Evolutionary conservation across 2,113 vertebrate species (phyloP).

Genomic region (Epinephelus lanceolatus): DNA sequence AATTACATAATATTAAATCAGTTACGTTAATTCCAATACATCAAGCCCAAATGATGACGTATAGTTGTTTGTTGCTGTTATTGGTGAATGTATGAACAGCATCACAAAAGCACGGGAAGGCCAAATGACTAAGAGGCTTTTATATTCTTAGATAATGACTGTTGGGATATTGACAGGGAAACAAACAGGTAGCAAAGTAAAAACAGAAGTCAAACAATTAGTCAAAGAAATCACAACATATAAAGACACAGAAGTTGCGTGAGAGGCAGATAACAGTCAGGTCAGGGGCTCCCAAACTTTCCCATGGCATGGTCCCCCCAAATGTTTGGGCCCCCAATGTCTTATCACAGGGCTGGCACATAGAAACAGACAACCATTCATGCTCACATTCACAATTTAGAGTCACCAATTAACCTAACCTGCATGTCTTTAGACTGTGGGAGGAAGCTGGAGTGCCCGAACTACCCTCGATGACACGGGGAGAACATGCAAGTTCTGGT

Average conservation of each 20-base stretch:
- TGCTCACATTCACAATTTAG: too few species aligned
- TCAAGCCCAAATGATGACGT: not conserved
- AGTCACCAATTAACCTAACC: too few species aligned
- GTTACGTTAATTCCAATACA: not conserved
- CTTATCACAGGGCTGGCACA: too few species aligned
- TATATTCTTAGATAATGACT: not conserved
- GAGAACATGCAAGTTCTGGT: too few species aligned
- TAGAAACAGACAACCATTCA: too few species aligned
- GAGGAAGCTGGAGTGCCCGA: too few species aligned
- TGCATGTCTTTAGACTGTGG: too few species aligned
- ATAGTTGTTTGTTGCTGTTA: not conserved
- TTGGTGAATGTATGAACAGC: not conserved
- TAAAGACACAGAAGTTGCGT: not conserved
- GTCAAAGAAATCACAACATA: not conserved
- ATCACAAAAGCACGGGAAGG: not conserved
- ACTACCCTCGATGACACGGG: too few species aligned
- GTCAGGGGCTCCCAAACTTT: too few species aligned
- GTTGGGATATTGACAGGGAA: not conserved
- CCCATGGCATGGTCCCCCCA: too few species aligned
- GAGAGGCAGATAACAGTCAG: not conserved
- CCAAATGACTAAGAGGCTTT: not conserved
- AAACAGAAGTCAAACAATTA: not conserved
- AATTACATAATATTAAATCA: not conserved
- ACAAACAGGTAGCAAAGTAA: slow-evolving; percentile 6
- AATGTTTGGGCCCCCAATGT: too few species aligned